These are phyloP conservation scores for Dinoponera quadriceps DNA, from an alignment of 1,140 invertebrate species.

Conservation along the genomic window DNA sequence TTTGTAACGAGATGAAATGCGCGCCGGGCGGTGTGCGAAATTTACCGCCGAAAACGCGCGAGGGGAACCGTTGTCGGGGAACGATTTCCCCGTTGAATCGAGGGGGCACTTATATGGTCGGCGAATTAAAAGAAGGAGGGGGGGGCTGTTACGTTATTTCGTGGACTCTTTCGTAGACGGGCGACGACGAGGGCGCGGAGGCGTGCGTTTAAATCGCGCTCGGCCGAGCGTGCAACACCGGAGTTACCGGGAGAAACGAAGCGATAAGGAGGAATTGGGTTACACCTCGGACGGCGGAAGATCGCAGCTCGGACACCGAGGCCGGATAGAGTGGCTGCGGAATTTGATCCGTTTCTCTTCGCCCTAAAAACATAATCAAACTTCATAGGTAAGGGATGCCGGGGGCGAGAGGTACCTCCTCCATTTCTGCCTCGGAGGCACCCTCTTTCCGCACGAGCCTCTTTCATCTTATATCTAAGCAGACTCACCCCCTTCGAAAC, in stretches of 20 bases:
- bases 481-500: conserved; percentile 34
- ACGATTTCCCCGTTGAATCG: too few species aligned
- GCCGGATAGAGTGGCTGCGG: conserved; percentile 57
- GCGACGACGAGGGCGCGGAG: not conserved
- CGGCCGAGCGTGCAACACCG: conserved; percentile 14
- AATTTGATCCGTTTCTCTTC: conserved; percentile 72
- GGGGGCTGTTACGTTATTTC: too few species aligned
- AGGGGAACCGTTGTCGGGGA: too few species aligned
- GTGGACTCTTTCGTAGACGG: too few species aligned
- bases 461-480: conserved; percentile 75
- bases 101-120: too few species aligned
- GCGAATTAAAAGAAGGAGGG: too few species aligned
- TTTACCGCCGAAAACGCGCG: conserved; percentile 37
- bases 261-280: conserved; percentile 31
- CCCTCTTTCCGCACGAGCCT: conserved; percentile 63
- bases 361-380: conserved; percentile 75
- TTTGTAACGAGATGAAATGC: conserved; percentile 57
- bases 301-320: conserved; percentile 44
- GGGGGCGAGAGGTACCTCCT: conserved; percentile 46
- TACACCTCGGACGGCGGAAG: conserved; percentile 23
- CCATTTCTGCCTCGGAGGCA: conserved; percentile 66
- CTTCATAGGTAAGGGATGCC: conserved; percentile 68
- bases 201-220: not conserved
- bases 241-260: conserved; percentile 20
- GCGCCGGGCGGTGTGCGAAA: not conserved